These are phyloP conservation scores for Tautogolabrus adspersus DNA, from an alignment of 2,113 vertebrate species.

Conservation along the genomic window DNA sequence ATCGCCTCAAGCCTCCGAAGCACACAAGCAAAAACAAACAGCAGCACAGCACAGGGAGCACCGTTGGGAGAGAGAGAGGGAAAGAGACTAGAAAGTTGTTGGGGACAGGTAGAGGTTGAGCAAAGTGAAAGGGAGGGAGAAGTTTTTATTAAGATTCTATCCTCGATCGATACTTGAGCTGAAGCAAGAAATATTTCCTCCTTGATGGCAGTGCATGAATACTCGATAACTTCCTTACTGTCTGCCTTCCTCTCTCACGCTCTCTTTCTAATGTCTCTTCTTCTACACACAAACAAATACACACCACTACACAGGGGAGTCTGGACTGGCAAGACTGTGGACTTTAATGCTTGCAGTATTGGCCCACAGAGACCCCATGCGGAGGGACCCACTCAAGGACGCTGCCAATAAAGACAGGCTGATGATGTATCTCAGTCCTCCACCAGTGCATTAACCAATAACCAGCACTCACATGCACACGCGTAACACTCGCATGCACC, in stretches of 20 bases:
- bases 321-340: constrained; percentile 45
- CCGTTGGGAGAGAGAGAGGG: not conserved
- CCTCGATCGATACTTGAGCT: constrained; percentile 38
- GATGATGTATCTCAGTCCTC: constrained; percentile 55
- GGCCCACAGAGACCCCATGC: constrained; percentile 57
- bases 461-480: constrained; percentile 5
- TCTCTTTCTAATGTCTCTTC: not conserved
- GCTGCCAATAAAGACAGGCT: constrained; percentile 65
- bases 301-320: constrained; percentile 36
- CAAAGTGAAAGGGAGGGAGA: not conserved
- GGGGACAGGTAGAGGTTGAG: constrained; percentile 33
- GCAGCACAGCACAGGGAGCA: constrained; percentile 14
- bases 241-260: constrained; percentile 12
- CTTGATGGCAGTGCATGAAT: constrained; percentile 24
- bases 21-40: constrained; percentile 41
- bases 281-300: constrained; percentile 2
- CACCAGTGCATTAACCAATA: constrained; percentile 47
- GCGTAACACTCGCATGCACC: constrained; percentile 12
- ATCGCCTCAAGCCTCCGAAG: constrained; percentile 30
- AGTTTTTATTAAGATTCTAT: constrained; percentile 25
- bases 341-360: constrained; percentile 54
- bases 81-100: not conserved
- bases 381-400: constrained; percentile 53
- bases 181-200: constrained; percentile 40
- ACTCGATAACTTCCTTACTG: constrained; percentile 27